Evolutionary conservation across 2,797 vertebrate genomes (phyloP).

Genomic region (Enteromius fasciolatus): DNA sequence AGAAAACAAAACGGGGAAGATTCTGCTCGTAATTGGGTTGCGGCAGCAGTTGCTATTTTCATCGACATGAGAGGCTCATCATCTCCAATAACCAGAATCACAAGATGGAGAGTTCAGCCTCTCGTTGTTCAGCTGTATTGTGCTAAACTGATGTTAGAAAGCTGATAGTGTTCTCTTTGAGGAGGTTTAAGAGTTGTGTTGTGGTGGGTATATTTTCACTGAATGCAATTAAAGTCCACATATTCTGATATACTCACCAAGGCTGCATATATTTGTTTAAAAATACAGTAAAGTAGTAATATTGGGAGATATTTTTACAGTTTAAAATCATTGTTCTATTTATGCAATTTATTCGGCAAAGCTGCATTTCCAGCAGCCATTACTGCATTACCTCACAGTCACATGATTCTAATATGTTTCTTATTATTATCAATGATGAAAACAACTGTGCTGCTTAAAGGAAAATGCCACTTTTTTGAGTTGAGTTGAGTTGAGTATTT

Average conservation of each 20-base stretch:
- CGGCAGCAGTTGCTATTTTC: conserved; percentile 61
- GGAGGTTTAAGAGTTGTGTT: background rate
- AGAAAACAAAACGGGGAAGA: conserved; percentile 57
- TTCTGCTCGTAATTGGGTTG: conserved; percentile 59
- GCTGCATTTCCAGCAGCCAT: background rate
- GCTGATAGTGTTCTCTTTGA: conserved; percentile 34
- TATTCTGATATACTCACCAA: background rate
- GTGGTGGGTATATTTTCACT: background rate
- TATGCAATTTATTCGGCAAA: background rate
- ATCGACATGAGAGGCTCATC: conserved; percentile 55
- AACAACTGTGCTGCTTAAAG: background rate
- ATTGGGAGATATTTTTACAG: background rate
- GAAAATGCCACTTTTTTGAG: too few relatives aligned
- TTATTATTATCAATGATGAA: background rate
- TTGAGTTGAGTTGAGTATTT: too few relatives aligned
- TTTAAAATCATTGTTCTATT: background rate
- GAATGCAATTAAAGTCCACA: background rate
- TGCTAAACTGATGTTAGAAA: conserved; percentile 33
- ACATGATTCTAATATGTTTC: background rate
- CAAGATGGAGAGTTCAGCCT: conserved; percentile 46
- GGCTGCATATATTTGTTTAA: background rate
- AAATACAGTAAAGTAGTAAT: background rate
- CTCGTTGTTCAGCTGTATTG: conserved; percentile 3
- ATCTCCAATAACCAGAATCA: conserved; percentile 50
- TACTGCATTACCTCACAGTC: background rate